phyloP scores from a whole-genome alignment of 1,140 invertebrate species.

The Reticulitermes speratus region DNA sequence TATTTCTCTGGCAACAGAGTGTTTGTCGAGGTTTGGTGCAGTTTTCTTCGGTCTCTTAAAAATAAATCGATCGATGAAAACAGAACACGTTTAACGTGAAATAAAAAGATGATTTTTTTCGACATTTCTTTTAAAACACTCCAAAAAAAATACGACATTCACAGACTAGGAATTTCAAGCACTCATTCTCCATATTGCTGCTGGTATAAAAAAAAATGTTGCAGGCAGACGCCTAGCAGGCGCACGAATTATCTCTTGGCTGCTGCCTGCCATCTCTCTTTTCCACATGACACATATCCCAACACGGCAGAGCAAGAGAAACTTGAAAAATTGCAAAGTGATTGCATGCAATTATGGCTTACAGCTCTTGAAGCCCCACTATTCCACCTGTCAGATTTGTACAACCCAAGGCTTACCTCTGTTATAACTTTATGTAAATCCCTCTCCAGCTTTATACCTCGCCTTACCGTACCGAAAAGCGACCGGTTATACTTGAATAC shows the following conservation, averaged over 20 bases:
- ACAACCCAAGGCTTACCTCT: not conserved
- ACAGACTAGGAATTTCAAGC: no score
- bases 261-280: not conserved
- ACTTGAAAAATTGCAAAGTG: slow-evolving; percentile 16
- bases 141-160: no score
- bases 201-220: not conserved
- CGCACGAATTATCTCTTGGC: not conserved
- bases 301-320: not conserved
- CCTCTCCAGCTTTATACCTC: not conserved
- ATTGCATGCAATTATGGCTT: not conserved
- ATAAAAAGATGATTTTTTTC: no score
- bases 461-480: not conserved
- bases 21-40: no score
- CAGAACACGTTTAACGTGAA: no score
- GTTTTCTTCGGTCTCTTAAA: no score
- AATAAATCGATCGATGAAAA: no score
- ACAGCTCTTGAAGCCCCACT: not conserved
- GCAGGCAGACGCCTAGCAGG: not conserved
- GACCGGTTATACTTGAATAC: not conserved
- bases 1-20: no score
- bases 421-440: not conserved
- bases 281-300: not conserved
- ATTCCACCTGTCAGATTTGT: slow-evolving; percentile 12
- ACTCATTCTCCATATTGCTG: not conserved
- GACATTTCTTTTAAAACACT: no score